These are phyloP conservation scores for Empis stercorea DNA, from an alignment of 2,888 invertebrate species.

Conservation along the genomic window DNA sequence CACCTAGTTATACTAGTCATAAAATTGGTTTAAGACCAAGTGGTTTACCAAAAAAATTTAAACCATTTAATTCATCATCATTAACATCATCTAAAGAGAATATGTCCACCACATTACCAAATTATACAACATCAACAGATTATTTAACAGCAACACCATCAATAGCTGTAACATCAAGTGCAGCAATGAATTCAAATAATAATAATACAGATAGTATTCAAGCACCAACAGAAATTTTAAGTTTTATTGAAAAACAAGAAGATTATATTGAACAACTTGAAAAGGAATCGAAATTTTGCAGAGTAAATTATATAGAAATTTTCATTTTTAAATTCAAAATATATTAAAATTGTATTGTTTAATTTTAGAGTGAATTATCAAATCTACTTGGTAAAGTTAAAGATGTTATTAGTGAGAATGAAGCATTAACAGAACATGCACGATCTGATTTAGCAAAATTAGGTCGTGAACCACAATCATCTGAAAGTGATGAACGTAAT, in stretches of 20 bases:
- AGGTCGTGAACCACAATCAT: slow-evolving; percentile 34
- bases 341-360: background rate
- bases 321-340: background rate
- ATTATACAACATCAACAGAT: slow-evolving; percentile 17
- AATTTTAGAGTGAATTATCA: slow-evolving; percentile 53
- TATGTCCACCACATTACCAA: slow-evolving; percentile 17
- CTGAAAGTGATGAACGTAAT: slow-evolving; percentile 39
- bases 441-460: slow-evolving; percentile 52
- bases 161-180: slow-evolving; percentile 31
- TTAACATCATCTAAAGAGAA: slow-evolving; percentile 28
- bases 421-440: slow-evolving; percentile 64
- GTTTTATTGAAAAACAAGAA: slow-evolving; percentile 74
- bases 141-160: slow-evolving; percentile 18
- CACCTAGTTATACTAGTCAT: slow-evolving; percentile 27
- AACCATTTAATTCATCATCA: slow-evolving; percentile 14
- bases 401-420: slow-evolving; percentile 75
- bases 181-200: background rate
- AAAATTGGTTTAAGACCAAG: background rate
- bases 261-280: slow-evolving; percentile 79
- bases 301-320: slow-evolving; percentile 43
- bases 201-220: slow-evolving; percentile 27
- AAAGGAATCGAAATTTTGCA: slow-evolving; percentile 70
- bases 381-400: slow-evolving; percentile 68
- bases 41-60: slow-evolving; percentile 7
- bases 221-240: slow-evolving; percentile 54